Percentiles rank a stretch among this genome's conserved stretches.
Conservation (phyloP, 2,113 vertebrate genomes). For the Mobula birostris region DNA sequence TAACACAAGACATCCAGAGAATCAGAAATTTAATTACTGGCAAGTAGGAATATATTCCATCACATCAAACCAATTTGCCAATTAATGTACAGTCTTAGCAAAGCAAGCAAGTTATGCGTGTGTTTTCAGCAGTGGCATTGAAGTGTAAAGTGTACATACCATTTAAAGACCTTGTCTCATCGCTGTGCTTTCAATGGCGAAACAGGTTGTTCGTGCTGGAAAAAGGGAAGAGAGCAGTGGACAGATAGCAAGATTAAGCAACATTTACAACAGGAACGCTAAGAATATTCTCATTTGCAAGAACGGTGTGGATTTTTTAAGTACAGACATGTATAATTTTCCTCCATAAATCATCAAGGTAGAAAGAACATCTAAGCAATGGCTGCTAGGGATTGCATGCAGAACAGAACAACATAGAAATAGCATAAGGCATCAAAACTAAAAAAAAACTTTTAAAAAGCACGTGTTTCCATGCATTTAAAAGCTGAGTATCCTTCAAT, state of each 20-base stretch:
- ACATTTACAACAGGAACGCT: conserved; percentile 50
- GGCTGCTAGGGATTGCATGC: background rate
- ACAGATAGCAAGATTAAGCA: conserved; percentile 61
- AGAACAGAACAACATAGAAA: background rate
- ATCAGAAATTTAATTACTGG: background rate
- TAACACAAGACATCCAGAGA: background rate
- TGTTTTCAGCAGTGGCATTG: background rate
- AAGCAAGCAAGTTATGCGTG: conserved; percentile 25
- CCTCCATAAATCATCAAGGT: background rate
- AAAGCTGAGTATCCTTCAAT: background rate
- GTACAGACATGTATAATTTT: conserved; percentile 43
- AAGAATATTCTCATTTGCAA: conserved; percentile 2
- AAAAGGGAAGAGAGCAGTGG: conserved; percentile 65
- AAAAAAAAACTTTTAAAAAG: background rate
- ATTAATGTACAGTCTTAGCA: background rate
- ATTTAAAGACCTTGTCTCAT: conserved; percentile 60
- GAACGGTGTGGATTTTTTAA: background rate
- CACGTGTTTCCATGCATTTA: background rate
- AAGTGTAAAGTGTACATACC: conserved; percentile 60
- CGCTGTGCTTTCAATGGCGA: conserved; percentile 57
- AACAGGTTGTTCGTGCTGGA: conserved; percentile 67
- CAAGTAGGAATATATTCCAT: background rate
- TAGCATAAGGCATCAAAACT: background rate
- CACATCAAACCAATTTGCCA: background rate
- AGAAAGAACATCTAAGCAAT: background rate